Conservation (phyloP, 2,888 invertebrate genomes). For the Polymixis lichenea region DNA sequence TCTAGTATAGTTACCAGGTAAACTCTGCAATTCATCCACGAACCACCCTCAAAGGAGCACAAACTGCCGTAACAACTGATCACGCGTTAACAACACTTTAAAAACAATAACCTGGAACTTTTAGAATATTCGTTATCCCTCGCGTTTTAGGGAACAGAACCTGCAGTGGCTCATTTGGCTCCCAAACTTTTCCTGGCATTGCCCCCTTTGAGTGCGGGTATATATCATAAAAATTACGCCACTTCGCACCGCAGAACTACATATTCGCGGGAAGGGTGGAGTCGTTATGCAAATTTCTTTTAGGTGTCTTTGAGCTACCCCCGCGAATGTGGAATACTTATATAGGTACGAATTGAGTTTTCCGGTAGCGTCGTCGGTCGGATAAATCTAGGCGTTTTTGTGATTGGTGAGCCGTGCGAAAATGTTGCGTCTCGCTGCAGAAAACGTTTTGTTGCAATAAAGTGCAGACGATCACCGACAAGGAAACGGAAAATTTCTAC, state of each 20-base stretch:
- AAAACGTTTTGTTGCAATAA: slow-evolving; percentile 19
- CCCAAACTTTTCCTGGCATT: slow-evolving; percentile 46
- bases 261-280: slow-evolving; percentile 59
- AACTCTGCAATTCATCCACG: neutral
- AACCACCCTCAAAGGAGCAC: slow-evolving; percentile 17
- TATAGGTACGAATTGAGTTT: slow-evolving; percentile 65
- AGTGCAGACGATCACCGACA: slow-evolving; percentile 17
- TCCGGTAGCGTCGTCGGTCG: slow-evolving; percentile 41
- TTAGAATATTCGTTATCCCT: slow-evolving; percentile 46
- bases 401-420: slow-evolving; percentile 2
- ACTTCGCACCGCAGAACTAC: slow-evolving; percentile 65
- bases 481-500: slow-evolving; percentile 23
- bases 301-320: slow-evolving; percentile 64
- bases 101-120: slow-evolving; percentile 42
- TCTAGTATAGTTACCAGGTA: neutral
- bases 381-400: slow-evolving; percentile 54
- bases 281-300: slow-evolving; percentile 71
- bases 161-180: slow-evolving; percentile 38
- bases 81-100: slow-evolving; percentile 51
- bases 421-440: neutral
- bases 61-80: slow-evolving; percentile 25
- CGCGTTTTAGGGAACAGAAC: slow-evolving; percentile 42
- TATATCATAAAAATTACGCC: slow-evolving; percentile 74
- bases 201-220: slow-evolving; percentile 55
- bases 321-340: slow-evolving; percentile 43